phyloP scores from a whole-genome alignment of 2,113 vertebrate species.

The Cepphus grylle region DNA sequence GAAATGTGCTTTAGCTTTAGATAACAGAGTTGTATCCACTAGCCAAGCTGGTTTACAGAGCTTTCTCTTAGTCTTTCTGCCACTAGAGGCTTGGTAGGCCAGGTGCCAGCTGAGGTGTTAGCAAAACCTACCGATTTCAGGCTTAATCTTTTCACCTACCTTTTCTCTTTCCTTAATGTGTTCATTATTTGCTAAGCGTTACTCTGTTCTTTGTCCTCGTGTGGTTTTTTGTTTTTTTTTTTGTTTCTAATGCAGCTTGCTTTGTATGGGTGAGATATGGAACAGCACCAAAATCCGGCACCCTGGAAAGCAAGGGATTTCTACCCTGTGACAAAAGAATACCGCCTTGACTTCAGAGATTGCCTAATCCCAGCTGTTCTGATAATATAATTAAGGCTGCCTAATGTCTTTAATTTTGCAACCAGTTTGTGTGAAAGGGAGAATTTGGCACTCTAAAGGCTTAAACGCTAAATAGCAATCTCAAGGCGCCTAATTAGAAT shows the following conservation, averaged over 20 bases:
- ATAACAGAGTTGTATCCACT: constrained; percentile 74
- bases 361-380: constrained; percentile 98
- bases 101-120: constrained; percentile 78
- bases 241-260: constrained; percentile 87
- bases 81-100: constrained; percentile 75
- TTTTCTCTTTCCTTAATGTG: constrained; percentile 82
- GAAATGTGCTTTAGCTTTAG: constrained; percentile 77
- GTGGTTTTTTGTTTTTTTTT: constrained; percentile 62
- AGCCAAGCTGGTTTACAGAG: constrained; percentile 69
- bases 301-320: constrained; percentile 92
- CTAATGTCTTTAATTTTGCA: constrained; percentile 98
- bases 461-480: constrained; percentile 91
- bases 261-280: constrained; percentile 95
- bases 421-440: constrained; percentile 89
- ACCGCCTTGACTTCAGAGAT: constrained; percentile 98
- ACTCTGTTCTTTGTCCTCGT: constrained; percentile 83
- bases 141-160: constrained; percentile 95
- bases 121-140: constrained; percentile 77
- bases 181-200: constrained; percentile 89
- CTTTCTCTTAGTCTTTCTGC: constrained; percentile 60
- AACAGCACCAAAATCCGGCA: constrained; percentile 86
- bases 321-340: constrained; percentile 92
- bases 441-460: constrained; percentile 90
- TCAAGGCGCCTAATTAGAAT: constrained; percentile 97
- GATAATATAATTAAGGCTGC: constrained; percentile 99